Conservation (phyloP, 2,888 invertebrate genomes). For the Watsonalla binaria region DNA sequence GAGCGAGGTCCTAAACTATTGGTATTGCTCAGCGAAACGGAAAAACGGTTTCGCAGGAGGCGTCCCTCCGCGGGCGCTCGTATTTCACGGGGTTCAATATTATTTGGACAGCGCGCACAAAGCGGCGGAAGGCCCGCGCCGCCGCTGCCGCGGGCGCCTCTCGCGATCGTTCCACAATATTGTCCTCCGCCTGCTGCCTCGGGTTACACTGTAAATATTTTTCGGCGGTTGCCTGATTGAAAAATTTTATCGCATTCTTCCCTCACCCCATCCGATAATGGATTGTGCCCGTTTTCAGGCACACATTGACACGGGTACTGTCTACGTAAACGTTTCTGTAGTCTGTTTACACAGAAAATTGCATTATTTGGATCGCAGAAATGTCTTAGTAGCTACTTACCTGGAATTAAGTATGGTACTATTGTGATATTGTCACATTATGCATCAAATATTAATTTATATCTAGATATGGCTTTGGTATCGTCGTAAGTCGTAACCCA, state of each 20-base stretch:
- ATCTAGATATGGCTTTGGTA: conserved; percentile 5
- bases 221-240: conserved; percentile 74
- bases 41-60: conserved; percentile 70
- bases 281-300: conserved; percentile 55
- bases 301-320: conserved; percentile 49
- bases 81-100: conserved; percentile 76
- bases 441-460: too few relatives aligned
- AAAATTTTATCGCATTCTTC: conserved; percentile 73
- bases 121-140: conserved; percentile 67
- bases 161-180: conserved; percentile 69
- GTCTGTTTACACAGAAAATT: conserved; percentile 19
- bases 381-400: conserved; percentile 24
- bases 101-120: conserved; percentile 72
- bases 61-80: conserved; percentile 66
- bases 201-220: conserved; percentile 77
- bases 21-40: conserved; percentile 68
- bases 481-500: conserved; percentile 5
- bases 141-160: conserved; percentile 51
- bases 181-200: conserved; percentile 68
- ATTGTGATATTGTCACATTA: too few relatives aligned
- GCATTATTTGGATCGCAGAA: background rate
- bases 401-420: conserved; percentile 19
- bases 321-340: conserved; percentile 22
- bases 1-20: conserved; percentile 56
- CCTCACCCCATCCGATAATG: conserved; percentile 60